These are phyloP conservation scores for Agelas oroides DNA, from an alignment of 37 sponge, comb jelly and placozoan species.

Conservation along the genomic window DNA sequence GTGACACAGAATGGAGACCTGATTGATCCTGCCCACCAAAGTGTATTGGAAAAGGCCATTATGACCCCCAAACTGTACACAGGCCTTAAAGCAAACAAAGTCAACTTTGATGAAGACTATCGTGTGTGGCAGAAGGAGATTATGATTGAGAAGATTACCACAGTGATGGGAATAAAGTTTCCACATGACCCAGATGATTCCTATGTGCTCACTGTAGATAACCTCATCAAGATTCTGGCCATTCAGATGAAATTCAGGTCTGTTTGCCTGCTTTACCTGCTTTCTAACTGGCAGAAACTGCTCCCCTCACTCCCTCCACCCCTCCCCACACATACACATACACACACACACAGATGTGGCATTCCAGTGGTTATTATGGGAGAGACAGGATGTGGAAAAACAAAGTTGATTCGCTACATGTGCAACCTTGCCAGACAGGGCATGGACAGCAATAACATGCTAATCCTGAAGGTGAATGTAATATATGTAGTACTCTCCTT, in stretches of 20 bases:
- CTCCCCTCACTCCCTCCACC: no score
- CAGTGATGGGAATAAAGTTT: constrained; percentile 57
- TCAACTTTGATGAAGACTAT: constrained; percentile 78
- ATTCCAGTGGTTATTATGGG: no score
- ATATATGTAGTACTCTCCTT: no score
- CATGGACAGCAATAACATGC: no score
- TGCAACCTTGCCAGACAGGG: no score
- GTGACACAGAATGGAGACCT: constrained; percentile 57
- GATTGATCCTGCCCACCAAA: constrained; percentile 26
- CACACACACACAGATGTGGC: no score
- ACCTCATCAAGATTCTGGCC: constrained; percentile 85
- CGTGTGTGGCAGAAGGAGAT: constrained; percentile 20
- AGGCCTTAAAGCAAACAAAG: constrained; percentile 37
- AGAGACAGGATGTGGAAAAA: no score
- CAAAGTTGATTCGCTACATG: no score
- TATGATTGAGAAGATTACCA: constrained; percentile 47
- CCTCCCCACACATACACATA: no score
- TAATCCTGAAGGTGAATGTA: no score
- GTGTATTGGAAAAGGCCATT: constrained; percentile 39
- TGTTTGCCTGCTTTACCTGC: not conserved
- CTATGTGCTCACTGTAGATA: constrained; percentile 84
- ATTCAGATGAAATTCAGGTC: constrained; percentile 93
- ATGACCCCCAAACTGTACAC: constrained; percentile 51
- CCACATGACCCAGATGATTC: constrained; percentile 75
- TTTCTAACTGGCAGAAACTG: no score